A percentile compares a stretch with the other conserved stretches of the same genome.
Evolutionary conservation across 1,140 invertebrate genomes (phyloP).

Genomic region (Aphidius gifuensis): DNA sequence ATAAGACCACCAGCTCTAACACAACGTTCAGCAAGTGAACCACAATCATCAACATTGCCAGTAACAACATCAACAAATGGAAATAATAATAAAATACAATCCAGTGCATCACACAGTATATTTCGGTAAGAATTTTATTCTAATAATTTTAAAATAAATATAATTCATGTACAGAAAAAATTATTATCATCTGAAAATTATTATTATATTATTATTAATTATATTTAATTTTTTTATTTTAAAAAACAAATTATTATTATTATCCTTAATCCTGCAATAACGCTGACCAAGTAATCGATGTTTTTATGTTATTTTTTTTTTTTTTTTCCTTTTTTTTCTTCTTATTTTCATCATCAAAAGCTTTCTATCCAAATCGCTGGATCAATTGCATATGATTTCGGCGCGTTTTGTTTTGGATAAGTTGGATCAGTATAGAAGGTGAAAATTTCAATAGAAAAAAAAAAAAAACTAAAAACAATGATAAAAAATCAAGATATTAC

Average conservation of each 20-base stretch:
- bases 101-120: slow-evolving; percentile 48
- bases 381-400: slow-evolving; percentile 57
- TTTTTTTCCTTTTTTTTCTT: slow-evolving; percentile 17
- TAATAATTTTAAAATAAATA: not conserved
- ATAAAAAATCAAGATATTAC: not conserved
- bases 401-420: slow-evolving; percentile 56
- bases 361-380: slow-evolving; percentile 56
- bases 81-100: slow-evolving; percentile 45
- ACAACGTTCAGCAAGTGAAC: slow-evolving; percentile 62
- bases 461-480: slow-evolving; percentile 11
- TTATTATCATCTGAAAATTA: slow-evolving; percentile 26
- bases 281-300: slow-evolving; percentile 31
- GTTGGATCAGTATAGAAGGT: slow-evolving; percentile 55
- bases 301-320: slow-evolving; percentile 8
- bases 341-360: slow-evolving; percentile 29
- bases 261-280: not conserved
- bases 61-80: slow-evolving; percentile 49
- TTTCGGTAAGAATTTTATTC: slow-evolving; percentile 41
- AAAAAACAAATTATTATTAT: not conserved
- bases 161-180: slow-evolving; percentile 18
- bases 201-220: slow-evolving; percentile 4
- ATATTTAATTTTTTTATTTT: not conserved
- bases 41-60: slow-evolving; percentile 56
- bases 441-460: slow-evolving; percentile 33
- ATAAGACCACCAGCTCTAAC: slow-evolving; percentile 53